A percentile compares a stretch with the other conserved stretches of the same genome.
These are phyloP conservation scores for Dermatophagoides farinae DNA, from an alignment of 1,140 invertebrate genomes.

Conservation along the genomic window DNA sequence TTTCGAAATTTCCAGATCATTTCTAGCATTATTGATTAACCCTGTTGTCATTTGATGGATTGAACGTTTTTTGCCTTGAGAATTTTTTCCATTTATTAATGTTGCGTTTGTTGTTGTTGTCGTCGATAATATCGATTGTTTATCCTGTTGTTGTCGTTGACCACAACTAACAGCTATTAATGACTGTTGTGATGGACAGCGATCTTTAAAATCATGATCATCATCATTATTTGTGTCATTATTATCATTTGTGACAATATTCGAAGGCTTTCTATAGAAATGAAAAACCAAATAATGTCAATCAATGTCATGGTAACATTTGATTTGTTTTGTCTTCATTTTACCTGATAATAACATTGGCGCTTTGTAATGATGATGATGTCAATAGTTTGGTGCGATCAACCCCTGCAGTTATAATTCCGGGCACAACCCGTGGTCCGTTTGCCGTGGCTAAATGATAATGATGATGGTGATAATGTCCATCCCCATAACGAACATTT, in stretches of 20 bases:
- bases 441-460: conserved; percentile 31
- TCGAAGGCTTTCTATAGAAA: conserved; percentile 4
- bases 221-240: not conserved
- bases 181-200: not conserved
- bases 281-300: not conserved
- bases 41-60: not conserved
- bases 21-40: conserved; percentile 24
- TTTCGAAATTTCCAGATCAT: conserved; percentile 19
- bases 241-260: not conserved
- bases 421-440: conserved; percentile 41
- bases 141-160: not conserved
- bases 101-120: not conserved
- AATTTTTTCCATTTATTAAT: not conserved
- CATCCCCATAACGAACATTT: conserved; percentile 37
- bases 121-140: not conserved
- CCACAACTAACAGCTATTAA: not conserved
- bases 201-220: not conserved
- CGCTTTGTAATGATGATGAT: conserved; percentile 21
- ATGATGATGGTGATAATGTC: conserved; percentile 20
- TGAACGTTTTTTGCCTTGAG: not conserved
- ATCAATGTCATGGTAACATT: not conserved
- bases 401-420: conserved; percentile 33
- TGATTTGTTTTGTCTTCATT: not conserved
- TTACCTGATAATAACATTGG: not conserved
- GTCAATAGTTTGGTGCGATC: conserved; percentile 25